Base-by-base conservation (phyloP, 2,888 invertebrate genomes). In the Cheilosia soror region DNA sequence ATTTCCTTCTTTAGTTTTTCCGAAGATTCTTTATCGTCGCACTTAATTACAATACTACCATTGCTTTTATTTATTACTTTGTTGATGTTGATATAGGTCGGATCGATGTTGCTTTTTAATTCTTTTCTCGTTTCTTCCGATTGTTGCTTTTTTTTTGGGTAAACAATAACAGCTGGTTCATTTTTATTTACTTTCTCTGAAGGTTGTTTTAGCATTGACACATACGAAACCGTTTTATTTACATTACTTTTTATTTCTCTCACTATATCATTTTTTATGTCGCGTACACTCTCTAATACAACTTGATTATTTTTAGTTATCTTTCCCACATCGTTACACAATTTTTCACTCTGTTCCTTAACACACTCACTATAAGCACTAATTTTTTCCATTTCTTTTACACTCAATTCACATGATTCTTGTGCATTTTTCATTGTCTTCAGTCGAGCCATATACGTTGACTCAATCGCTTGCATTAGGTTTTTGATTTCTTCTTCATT, bases 361-460 rank as follows among this genome's bases (percentile, higher is more conserved):
- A 53, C 29, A 53, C 29, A 13, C 29, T 53, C 53, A 53, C 27
- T 53, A 53, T 13, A 29, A 27, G 13, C 5, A 53, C n/a, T 53
- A 29, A 27, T 53, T 53, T n/a, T 29, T 13, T 7, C 29, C 2
- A 29, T 53, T 20, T 53, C 53, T 53, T 53, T 29, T 53, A 53
- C 53, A 29, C 53, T 53, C 53, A 29, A 29, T n/a, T 53, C 53
- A 29, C n/a, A 53, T 29, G 29, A n/a, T 13, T n/a, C 29, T 53
- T 53, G 29, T 29, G 29, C 53, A 53, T 29, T 53, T n/a, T 1
- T 29, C 53, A 53, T 53, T 11, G 27, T 5, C n/a, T 53, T 53
- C 4, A 53, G 53, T 29, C 53, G 11, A 53, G 13, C 27, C 5
- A n/a, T 53, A n/a, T 2, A 31, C 31, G 31, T 31, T 31, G 31